Percentiles rank a stretch among this genome's conserved stretches.
These are phyloP conservation scores for Tetraneura akinire DNA, from an alignment of 1,140 invertebrate species.

Conservation along the genomic window DNA sequence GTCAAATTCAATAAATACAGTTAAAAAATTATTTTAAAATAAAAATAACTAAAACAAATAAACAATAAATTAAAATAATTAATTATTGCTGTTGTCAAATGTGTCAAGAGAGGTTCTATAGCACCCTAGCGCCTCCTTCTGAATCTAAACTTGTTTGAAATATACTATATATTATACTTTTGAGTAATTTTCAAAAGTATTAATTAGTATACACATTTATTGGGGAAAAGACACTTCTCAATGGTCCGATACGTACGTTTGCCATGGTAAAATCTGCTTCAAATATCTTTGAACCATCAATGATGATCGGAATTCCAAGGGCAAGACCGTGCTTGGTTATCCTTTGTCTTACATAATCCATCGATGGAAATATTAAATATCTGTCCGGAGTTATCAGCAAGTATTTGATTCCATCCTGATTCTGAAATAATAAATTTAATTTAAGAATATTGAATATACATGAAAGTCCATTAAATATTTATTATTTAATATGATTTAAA, in stretches of 20 bases:
- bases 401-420: slow-evolving; percentile 68
- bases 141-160: too few species aligned
- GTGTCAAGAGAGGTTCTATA: too few species aligned
- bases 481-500: slow-evolving; percentile 59
- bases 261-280: slow-evolving; percentile 80
- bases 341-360: slow-evolving; percentile 79
- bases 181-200: too few species aligned
- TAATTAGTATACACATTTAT: too few species aligned
- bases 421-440: neutral
- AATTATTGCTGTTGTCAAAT: too few species aligned
- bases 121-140: too few species aligned
- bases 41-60: too few species aligned
- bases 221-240: too few species aligned
- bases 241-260: slow-evolving; percentile 70
- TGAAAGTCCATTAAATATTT: slow-evolving; percentile 53
- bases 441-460: neutral
- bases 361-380: slow-evolving; percentile 83
- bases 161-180: neutral
- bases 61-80: too few species aligned
- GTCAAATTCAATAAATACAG: too few species aligned
- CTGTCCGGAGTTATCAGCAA: slow-evolving; percentile 80
- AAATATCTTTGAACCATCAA: slow-evolving; percentile 81
- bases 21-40: too few species aligned
- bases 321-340: slow-evolving; percentile 75
- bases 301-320: slow-evolving; percentile 71